These are phyloP conservation scores for Euproctis similis DNA, from an alignment of 2,888 invertebrate genomes.

Conservation along the genomic window DNA sequence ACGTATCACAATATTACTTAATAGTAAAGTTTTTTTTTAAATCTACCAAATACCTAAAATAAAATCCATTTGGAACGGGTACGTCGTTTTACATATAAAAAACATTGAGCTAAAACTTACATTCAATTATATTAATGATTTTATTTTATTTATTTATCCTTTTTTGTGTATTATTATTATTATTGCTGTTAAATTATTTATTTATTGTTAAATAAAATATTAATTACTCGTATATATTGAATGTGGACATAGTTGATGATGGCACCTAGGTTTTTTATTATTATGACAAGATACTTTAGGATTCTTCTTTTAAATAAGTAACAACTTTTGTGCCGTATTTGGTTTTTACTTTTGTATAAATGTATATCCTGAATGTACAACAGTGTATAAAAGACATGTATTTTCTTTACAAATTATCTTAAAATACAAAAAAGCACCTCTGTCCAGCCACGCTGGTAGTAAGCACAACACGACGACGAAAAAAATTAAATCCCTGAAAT, in stretches of 20 bases:
- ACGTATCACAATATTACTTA: constrained; percentile 73
- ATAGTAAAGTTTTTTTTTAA: constrained; percentile 54
- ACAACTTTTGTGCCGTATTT: constrained; percentile 51
- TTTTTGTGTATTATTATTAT: too few species aligned
- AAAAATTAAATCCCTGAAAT: constrained; percentile 65
- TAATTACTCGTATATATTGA: constrained; percentile 50
- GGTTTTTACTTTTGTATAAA: constrained; percentile 26
- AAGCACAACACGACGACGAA: constrained; percentile 67
- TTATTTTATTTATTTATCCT: too few species aligned
- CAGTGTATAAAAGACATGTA: constrained; percentile 41
- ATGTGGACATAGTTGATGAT: constrained; percentile 56
- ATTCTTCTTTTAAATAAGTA: constrained; percentile 34
- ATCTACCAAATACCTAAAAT: constrained; percentile 68
- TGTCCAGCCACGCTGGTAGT: constrained; percentile 66
- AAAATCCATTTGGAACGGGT: constrained; percentile 74
- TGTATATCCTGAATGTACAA: too few species aligned
- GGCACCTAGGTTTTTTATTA: constrained; percentile 67
- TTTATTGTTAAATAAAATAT: constrained; percentile 58
- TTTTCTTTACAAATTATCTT: constrained; percentile 38
- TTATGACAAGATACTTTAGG: constrained; percentile 66
- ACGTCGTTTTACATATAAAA: constrained; percentile 63
- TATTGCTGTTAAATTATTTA: constrained; percentile 75
- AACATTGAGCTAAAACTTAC: constrained; percentile 75
- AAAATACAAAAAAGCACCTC: constrained; percentile 49
- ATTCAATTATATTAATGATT: constrained; percentile 65